Evolutionary conservation across 2,113 vertebrate species (phyloP).

Genomic region (Phyllostomus hastatus): DNA sequence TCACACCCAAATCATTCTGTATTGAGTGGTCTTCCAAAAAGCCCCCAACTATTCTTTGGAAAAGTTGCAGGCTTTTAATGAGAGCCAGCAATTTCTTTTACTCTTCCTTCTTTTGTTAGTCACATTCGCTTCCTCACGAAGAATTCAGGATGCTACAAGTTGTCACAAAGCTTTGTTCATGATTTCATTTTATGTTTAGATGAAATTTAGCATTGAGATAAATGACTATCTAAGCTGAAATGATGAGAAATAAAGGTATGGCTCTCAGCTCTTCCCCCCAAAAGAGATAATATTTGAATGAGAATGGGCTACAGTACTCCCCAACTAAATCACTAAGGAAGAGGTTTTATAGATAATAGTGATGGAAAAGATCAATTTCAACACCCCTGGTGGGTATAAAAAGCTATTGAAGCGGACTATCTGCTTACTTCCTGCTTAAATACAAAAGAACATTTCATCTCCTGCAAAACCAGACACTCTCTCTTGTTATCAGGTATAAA

Average conservation of each 20-base stretch:
- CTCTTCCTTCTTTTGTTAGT: not conserved
- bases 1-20: not conserved
- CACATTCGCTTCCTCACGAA: not conserved
- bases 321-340: constrained; percentile 32
- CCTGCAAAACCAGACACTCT: constrained; percentile 72
- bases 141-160: not conserved
- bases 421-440: constrained; percentile 56
- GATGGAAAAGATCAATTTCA: constrained; percentile 69
- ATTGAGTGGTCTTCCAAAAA: not conserved
- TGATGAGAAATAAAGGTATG: not conserved
- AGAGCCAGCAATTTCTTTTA: not conserved
- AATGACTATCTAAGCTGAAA: not conserved
- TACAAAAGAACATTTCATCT: constrained; percentile 72
- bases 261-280: not conserved
- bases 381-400: constrained; percentile 55
- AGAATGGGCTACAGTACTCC: constrained; percentile 6
- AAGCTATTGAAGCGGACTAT: constrained; percentile 63
- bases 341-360: constrained; percentile 47
- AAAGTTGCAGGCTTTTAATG: not conserved
- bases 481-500: constrained; percentile 63
- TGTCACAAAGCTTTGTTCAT: not conserved
- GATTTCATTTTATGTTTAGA: constrained; percentile 30
- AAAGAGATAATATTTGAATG: constrained; percentile 17
- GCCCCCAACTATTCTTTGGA: not conserved
- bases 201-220: not conserved